Evolutionary conservation across 2,113 vertebrate species (phyloP), one percentile per base, ranked within the genome.

Genomic region (Propithecus coquereli): DNA sequence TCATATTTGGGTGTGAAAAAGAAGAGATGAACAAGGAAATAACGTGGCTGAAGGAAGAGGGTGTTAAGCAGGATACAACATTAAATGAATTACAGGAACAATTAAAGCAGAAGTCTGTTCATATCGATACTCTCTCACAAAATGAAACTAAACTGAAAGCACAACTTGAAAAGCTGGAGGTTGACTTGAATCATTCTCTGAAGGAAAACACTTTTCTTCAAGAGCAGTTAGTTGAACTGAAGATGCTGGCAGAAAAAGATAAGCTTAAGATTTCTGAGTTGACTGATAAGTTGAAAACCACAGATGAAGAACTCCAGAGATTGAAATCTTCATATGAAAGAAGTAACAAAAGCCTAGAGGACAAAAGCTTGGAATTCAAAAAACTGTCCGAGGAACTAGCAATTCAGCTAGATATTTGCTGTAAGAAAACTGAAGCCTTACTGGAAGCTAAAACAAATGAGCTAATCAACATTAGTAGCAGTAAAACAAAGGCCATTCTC

Each of bases 71-170:
- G 94, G 99, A 99, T 30, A 97, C 98, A n/a, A 97, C 97, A 14
- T 96, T 99, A 65, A 98, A 98, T 94, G 99, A 99, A 77, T 96
- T 99, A 59, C 98, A 99, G 92, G 99, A 99, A 47, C 99, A 99
- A 61, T 97, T 99, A 9, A 97, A 97, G 20, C 98, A 99, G 95
- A 98, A 99, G 40, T 98, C 98, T 7, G 96, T 91, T 73, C 98
- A 98, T 63, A 66, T 99, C 43, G 98, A 97, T 54, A 84, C 95
- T 97, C 98, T 99, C 80, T 99, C 99, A 81, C 95, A 98, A 89
- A 98, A 80, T 18, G 99, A 99, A 96, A 96, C 34, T 10, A 80
- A 98, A 43, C 96, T 99, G 12, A 99, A 99, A 98, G 98, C 98
- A 12, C 99, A 99, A 74, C 97, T 99, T 47, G 98, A 99, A 97